These are phyloP conservation scores for Dendrolimus houi DNA, from an alignment of 2,888 invertebrate genomes.

Conservation along the genomic window DNA sequence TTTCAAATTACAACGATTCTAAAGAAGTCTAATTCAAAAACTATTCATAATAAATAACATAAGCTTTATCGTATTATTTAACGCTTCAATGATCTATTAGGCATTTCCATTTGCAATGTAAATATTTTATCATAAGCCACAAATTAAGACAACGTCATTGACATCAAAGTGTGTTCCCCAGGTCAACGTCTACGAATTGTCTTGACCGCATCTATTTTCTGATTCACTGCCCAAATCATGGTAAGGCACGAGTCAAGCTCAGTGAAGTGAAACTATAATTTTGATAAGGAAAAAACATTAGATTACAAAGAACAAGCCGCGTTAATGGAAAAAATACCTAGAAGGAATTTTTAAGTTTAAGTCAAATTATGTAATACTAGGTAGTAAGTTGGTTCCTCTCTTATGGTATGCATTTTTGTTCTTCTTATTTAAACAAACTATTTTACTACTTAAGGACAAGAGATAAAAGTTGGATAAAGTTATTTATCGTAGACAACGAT, in stretches of 20 bases:
- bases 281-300: slow-evolving; percentile 7
- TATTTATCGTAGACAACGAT: too few species aligned
- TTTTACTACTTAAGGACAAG: too few species aligned
- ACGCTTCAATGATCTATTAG: slow-evolving; percentile 14
- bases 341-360: not conserved
- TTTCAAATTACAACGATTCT: too few species aligned
- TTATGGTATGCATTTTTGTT: too few species aligned
- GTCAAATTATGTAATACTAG: too few species aligned
- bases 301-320: slow-evolving; percentile 5
- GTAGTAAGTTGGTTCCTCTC: too few species aligned
- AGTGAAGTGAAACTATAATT: slow-evolving; percentile 29
- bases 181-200: slow-evolving; percentile 38
- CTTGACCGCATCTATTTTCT: slow-evolving; percentile 64
- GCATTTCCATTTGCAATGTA: not conserved
- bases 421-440: too few species aligned
- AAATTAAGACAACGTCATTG: slow-evolving; percentile 41
- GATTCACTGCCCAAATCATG: slow-evolving; percentile 49
- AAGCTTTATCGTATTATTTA: slow-evolving; percentile 17
- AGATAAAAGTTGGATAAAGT: too few species aligned
- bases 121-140: slow-evolving; percentile 2
- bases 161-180: slow-evolving; percentile 32
- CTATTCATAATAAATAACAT: too few species aligned
- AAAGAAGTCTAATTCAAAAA: too few species aligned
- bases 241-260: slow-evolving; percentile 58
- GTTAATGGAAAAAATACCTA: not conserved